Base-by-base conservation (phyloP, 2,888 invertebrate genomes). In the Agrochola lota region DNA sequence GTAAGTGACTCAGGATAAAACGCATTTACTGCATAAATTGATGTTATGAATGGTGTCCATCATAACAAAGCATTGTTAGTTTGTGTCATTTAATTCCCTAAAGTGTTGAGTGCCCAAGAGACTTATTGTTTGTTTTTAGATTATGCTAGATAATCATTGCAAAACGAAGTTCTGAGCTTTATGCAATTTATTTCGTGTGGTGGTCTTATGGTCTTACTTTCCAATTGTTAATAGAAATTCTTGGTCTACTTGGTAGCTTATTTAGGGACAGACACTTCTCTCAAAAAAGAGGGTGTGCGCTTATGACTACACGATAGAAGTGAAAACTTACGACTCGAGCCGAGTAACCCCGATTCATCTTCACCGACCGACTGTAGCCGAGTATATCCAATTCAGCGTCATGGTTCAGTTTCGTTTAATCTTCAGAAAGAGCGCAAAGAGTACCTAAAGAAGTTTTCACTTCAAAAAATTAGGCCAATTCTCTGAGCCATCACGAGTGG, bases 1-100 rank as follows among this genome's bases (percentile, higher is more conserved):
- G 46, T 35, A 77, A 23, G 26, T 77, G 78, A 76, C 20, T 30
- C 17, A 63, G 55, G 6, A 46, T 76, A 20, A 15, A 78, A 60
- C 0, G 17, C 43, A 26, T 43, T 62, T 26, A 46, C 30, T 35
- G 8, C 30, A 40, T 40, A 49, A 2, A 30, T 68, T 35, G 11
- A 60, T 20, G 30, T n/a, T 59, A 40, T 72, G n/a, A 30, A 40
- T 11, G 26, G 0, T 7, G 17, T 20, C 11, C 35, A 46, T 55
- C 0, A 9, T 43, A 63, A 43, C 23, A 49, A 68, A 40, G 62
- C 49, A 79, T 74, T 79, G 57, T 80, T 49, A 12, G 23, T 26
- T 40, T 43, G 40, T 49, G 40, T 2, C 26, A 63, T 52, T n/a
- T 40, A 23, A 49, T 43, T 57, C 55, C 67, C 59, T 68, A n/a